Percentiles rank a stretch among this genome's conserved stretches.
Conservation (phyloP, 1,140 invertebrate species). For the Carcinoscorpius rotundicauda region DNA sequence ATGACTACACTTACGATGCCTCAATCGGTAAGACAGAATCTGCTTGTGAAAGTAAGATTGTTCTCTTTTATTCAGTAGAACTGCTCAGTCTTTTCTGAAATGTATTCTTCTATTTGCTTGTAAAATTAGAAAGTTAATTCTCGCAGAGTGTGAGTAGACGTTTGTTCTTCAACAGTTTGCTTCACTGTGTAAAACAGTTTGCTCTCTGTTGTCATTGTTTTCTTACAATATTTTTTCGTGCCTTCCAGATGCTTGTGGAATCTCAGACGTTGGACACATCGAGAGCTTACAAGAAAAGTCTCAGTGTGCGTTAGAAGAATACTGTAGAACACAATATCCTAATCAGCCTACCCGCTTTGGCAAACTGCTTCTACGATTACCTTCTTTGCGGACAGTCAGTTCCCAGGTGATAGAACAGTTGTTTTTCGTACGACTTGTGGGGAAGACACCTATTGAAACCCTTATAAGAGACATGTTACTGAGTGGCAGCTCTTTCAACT, state of each 20-base stretch:
- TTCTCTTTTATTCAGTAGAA: no score
- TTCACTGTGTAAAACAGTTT: no score
- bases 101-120: no score
- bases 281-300: conserved; percentile 94
- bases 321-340: conserved; percentile 88
- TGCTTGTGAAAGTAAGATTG: no score
- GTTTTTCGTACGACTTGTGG: conserved; percentile 91
- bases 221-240: no score
- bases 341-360: conserved; percentile 92
- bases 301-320: conserved; percentile 91
- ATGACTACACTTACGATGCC: no score
- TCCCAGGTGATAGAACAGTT: conserved; percentile 92
- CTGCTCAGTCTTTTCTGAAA: no score
- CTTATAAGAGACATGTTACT: conserved; percentile 90
- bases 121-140: no score
- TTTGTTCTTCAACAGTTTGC: no score
- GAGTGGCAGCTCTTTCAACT: conserved; percentile 81
- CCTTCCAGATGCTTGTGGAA: conserved; percentile 71
- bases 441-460: conserved; percentile 95
- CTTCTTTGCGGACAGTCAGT: conserved; percentile 80
- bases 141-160: no score
- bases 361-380: conserved; percentile 80
- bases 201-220: no score
- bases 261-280: conserved; percentile 86
- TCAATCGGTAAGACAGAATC: no score